Conservation (phyloP, 2,797 vertebrate genomes). For the Cephalopachus bancanus region DNA sequence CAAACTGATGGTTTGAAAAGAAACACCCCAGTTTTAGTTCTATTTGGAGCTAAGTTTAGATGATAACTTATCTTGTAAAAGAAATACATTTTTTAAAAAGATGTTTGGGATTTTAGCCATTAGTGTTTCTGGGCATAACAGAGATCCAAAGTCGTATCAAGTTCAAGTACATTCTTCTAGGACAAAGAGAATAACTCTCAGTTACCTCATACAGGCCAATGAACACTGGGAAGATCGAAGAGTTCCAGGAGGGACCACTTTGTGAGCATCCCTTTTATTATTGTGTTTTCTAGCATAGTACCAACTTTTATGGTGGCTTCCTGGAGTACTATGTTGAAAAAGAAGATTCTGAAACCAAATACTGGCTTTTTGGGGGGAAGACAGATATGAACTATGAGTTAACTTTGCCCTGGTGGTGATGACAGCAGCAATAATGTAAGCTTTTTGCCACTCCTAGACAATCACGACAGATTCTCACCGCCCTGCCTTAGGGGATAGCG, state of each 20-base stretch:
- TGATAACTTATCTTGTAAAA: slow-evolving; percentile 63
- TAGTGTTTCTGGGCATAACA: neutral
- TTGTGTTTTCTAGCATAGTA: neutral
- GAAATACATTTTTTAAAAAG: slow-evolving; percentile 52
- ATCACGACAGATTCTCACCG: neutral
- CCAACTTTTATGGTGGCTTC: neutral
- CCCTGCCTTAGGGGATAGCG: neutral
- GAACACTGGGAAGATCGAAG: neutral
- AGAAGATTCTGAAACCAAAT: neutral
- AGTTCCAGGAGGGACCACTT: neutral
- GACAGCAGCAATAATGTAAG: neutral
- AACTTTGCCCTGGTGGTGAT: neutral
- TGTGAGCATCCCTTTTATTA: neutral
- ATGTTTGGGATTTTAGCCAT: slow-evolving; percentile 60
- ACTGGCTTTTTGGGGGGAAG: neutral
- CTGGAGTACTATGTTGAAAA: neutral
- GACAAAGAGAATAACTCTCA: neutral
- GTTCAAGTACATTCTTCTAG: neutral
- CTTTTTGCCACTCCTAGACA: neutral
- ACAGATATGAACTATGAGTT: neutral
- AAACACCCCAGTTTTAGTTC: slow-evolving; percentile 69
- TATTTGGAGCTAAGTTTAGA: slow-evolving; percentile 64
- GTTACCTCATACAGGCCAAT: neutral
- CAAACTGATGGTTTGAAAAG: slow-evolving; percentile 72
- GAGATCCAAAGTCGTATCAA: neutral